phyloP scores from a whole-genome alignment of 2,113 vertebrate genomes.

The Bufo gargarizans region DNA sequence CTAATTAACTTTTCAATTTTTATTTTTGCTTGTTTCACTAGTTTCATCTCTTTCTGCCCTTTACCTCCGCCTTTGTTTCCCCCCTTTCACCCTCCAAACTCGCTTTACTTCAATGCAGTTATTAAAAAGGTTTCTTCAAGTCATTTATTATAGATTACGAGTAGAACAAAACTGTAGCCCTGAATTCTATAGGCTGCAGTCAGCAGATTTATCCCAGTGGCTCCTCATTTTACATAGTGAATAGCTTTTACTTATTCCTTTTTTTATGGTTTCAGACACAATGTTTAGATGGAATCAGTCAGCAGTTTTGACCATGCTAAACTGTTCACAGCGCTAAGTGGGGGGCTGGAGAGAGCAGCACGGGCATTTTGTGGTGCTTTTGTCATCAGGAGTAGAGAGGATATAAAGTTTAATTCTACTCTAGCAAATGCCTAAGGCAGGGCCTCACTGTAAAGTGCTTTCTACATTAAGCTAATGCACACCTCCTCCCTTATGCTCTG shows the following conservation, averaged over 20 bases:
- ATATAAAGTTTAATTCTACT: too few relatives aligned
- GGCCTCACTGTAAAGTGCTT: too few relatives aligned
- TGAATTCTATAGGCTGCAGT: background rate
- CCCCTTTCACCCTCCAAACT: background rate
- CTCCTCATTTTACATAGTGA: conserved; percentile 26
- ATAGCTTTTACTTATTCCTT: conserved; percentile 9
- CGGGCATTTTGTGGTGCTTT: too few relatives aligned
- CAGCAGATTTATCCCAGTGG: conserved; percentile 32
- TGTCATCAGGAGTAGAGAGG: too few relatives aligned
- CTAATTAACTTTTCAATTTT: conserved; percentile 45
- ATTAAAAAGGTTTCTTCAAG: conserved; percentile 41
- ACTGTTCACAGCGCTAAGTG: too few relatives aligned
- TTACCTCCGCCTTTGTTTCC: background rate
- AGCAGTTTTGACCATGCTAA: background rate
- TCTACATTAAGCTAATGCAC: too few relatives aligned
- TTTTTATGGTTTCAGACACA: background rate
- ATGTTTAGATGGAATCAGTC: background rate
- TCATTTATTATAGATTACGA: conserved; percentile 48
- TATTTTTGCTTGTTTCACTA: conserved; percentile 41
- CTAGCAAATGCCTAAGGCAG: too few relatives aligned
- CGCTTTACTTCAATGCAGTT: conserved; percentile 29
- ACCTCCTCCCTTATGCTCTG: too few relatives aligned
- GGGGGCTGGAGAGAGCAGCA: too few relatives aligned
- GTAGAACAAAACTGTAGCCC: conserved; percentile 16
- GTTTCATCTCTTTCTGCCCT: background rate